Percentiles rank a stretch among this genome's conserved stretches.
Evolutionary conservation across 1,140 invertebrate species (phyloP).

Genomic region (Vanessa atalanta): DNA sequence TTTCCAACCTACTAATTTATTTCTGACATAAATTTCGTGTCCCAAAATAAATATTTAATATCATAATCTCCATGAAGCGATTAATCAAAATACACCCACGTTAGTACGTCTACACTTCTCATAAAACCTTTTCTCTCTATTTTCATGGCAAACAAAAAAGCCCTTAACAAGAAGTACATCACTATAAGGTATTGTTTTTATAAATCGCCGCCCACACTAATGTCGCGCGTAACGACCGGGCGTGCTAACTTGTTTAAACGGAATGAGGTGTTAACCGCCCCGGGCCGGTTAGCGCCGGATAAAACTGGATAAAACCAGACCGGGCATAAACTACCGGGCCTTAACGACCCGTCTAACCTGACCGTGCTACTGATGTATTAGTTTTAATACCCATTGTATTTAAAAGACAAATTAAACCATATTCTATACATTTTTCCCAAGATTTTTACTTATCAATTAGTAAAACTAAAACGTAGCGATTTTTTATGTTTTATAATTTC

Average conservation of each 20-base stretch:
- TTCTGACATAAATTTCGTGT: too few species aligned
- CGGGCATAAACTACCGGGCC: conserved; percentile 40
- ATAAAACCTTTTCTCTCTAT: not conserved
- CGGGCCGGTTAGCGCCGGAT: conserved; percentile 45
- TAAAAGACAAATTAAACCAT: not conserved
- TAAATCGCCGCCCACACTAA: not conserved
- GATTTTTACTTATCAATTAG: not conserved
- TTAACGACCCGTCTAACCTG: conserved; percentile 10
- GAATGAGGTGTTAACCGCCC: conserved; percentile 59
- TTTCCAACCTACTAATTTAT: too few species aligned
- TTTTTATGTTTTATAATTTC: too few species aligned
- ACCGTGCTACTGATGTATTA: conserved; percentile 2
- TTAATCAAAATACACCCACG: too few species aligned
- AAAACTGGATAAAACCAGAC: conserved; percentile 32
- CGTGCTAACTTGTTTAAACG: conserved; percentile 46
- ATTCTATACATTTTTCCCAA: not conserved
- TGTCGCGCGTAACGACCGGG: conserved; percentile 14
- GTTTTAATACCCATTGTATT: not conserved
- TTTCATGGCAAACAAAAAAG: not conserved
- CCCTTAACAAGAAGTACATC: not conserved
- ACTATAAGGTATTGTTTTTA: conserved; percentile 5
- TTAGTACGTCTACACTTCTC: too few species aligned
- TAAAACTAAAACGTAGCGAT: too few species aligned
- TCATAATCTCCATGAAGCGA: too few species aligned
- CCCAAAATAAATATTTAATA: too few species aligned